Evolutionary conservation across 2,888 invertebrate species (phyloP), one percentile per base, ranked within the genome.

Genomic region (Drosophila mercatorum): DNA sequence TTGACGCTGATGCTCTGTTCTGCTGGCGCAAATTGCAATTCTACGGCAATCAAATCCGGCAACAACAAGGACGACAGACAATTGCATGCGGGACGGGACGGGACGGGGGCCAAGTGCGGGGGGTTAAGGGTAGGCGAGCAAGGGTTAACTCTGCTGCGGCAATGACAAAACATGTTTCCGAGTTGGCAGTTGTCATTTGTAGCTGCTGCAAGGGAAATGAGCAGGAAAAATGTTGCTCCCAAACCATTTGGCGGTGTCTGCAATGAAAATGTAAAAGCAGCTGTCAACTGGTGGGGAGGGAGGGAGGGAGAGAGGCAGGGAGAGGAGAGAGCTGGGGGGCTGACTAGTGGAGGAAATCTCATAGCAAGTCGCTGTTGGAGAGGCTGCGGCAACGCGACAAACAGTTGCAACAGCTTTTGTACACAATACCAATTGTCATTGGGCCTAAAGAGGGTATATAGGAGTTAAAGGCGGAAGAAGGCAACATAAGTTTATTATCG

Each of bases 1-100:
- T 86, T 89, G 89, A 87, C 89, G 84, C 89, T 89, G 85, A 84
- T 87, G 86, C 77, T 89, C 78, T 89, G 88, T 82, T 74, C 78
- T 83, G 86, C 70, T 83, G 89, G 89, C 89, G 84, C 88, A 86
- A 86, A 86, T 89, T 86, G 85, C 89, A 86, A 86, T 86, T 86
- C 83, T 76, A 84, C 89, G 89, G 86, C 86, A 86, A 86, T 86
- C 86, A 86, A 86, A 86, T 78, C 89, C 75, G 89, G 78, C 83
- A 69, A 51, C 73, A 78, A 69, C 73, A 73, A 52, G 57, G 57
- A 77, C 78, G 75, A 77, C 83, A 74, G 71, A 78, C 79, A 70
- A 68, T 67, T 67, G 68, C 56, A 31, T 26, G 26, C n/a, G n/a
- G n/a, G 62, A 49, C 31, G 26, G 11, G 49, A 22, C 22, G 22